Percentiles rank a stretch among this genome's conserved stretches.
phyloP scores from a whole-genome alignment of 2,888 invertebrate genomes.

The Tetramorium bicarinatum region DNA sequence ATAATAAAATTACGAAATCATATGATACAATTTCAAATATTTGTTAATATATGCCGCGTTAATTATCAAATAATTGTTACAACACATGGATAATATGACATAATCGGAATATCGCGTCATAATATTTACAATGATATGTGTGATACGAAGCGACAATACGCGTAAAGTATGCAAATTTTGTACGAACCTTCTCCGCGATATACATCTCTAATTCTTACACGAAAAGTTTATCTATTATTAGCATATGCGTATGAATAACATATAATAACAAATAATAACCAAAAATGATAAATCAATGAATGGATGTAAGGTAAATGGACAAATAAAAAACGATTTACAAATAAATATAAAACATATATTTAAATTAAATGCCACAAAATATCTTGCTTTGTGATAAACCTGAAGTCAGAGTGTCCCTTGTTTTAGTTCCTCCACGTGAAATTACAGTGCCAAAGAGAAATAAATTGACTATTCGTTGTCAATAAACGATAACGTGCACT shows the following conservation, averaged over 20 bases:
- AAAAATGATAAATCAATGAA: slow-evolving; percentile 8
- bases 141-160: slow-evolving; percentile 48
- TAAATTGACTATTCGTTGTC: slow-evolving; percentile 1
- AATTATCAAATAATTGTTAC: slow-evolving; percentile 12
- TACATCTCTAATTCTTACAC: background rate
- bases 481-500: slow-evolving; percentile 28
- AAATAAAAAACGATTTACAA: slow-evolving; percentile 76
- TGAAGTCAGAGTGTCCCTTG: slow-evolving; percentile 48
- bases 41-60: background rate
- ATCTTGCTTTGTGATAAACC: slow-evolving; percentile 65
- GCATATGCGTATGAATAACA: background rate
- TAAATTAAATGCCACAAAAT: slow-evolving; percentile 82
- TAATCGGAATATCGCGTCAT: slow-evolving; percentile 1
- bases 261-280: background rate
- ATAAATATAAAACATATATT: slow-evolving; percentile 83
- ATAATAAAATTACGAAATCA: slow-evolving; percentile 1
- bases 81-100: slow-evolving; percentile 4
- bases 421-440: slow-evolving; percentile 57
- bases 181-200: slow-evolving; percentile 20
- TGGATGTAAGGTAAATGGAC: slow-evolving; percentile 62
- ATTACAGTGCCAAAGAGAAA: slow-evolving; percentile 55
- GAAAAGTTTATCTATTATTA: slow-evolving; percentile 15
- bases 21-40: slow-evolving; percentile 25
- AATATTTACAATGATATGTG: slow-evolving; percentile 67
- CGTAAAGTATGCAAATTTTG: slow-evolving; percentile 31